Evolutionary conservation across 2,888 invertebrate genomes (phyloP).

Genomic region (Holacanthella duospinosa): DNA sequence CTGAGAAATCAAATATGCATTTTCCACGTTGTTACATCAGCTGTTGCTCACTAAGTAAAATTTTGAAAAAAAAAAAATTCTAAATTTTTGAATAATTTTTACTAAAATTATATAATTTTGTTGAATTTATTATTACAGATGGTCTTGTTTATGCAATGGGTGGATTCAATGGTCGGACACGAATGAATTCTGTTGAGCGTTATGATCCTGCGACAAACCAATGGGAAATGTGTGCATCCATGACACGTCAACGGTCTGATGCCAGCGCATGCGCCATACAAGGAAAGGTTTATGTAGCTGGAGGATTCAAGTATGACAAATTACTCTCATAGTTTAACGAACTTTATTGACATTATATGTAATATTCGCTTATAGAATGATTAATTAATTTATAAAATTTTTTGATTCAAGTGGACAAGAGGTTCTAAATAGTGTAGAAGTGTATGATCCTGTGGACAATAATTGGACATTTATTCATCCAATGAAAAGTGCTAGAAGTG

Average conservation of each 20-base stretch:
- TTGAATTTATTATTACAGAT: slow-evolving; percentile 42
- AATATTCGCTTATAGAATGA: background rate
- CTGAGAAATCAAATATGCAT: slow-evolving; percentile 44
- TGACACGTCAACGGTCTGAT: slow-evolving; percentile 50
- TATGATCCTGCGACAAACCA: slow-evolving; percentile 67
- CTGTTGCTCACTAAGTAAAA: slow-evolving; percentile 55
- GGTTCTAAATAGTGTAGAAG: slow-evolving; percentile 62
- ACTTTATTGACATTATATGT: background rate
- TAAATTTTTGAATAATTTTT: background rate
- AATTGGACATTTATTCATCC: slow-evolving; percentile 62
- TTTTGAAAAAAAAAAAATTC: background rate
- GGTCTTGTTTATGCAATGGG: slow-evolving; percentile 75
- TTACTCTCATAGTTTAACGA: too few relatives aligned
- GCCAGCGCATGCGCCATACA: slow-evolving; percentile 40
- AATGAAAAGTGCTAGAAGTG: slow-evolving; percentile 64
- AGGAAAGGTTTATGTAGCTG: slow-evolving; percentile 59
- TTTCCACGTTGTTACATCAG: slow-evolving; percentile 53
- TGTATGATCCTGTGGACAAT: slow-evolving; percentile 54
- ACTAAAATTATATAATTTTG: too few relatives aligned
- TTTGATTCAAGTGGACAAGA: slow-evolving; percentile 56
- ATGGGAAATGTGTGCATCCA: slow-evolving; percentile 74
- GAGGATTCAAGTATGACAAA: slow-evolving; percentile 48
- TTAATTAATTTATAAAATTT: background rate
- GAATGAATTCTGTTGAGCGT: slow-evolving; percentile 75
- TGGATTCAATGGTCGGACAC: slow-evolving; percentile 65